Percentiles rank a stretch among this genome's conserved stretches.
These are phyloP conservation scores for Metaphire vulgaris DNA, from an alignment of 1,140 invertebrate species.

Conservation along the genomic window DNA sequence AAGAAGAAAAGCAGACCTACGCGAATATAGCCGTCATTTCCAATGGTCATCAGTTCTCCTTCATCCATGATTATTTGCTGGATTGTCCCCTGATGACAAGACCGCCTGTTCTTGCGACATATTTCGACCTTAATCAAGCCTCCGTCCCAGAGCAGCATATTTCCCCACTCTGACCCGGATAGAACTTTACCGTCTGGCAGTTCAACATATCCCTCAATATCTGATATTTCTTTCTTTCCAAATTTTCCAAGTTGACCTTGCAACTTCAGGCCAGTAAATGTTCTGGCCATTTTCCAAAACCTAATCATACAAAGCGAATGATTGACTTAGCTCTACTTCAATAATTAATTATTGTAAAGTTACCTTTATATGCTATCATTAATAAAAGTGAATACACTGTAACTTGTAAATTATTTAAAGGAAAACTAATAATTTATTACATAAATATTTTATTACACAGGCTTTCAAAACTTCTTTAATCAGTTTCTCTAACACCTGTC, in stretches of 20 bases:
- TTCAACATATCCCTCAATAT: constrained; percentile 72
- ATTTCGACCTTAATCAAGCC: constrained; percentile 66
- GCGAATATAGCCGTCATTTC: constrained; percentile 70
- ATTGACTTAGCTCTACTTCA: too few species aligned
- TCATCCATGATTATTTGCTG: constrained; percentile 63
- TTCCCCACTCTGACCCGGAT: constrained; percentile 74
- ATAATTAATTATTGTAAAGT: too few species aligned
- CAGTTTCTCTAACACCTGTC: too few species aligned
- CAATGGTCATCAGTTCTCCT: constrained; percentile 58
- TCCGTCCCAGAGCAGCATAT: constrained; percentile 79
- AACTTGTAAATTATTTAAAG: not conserved
- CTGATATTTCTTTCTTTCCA: constrained; percentile 81
- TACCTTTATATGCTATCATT: too few species aligned
- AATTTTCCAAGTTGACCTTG: constrained; percentile 77
- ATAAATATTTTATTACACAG: constrained; percentile 4
- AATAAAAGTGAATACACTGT: too few species aligned
- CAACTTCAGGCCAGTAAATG: constrained; percentile 82
- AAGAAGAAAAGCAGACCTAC: constrained; percentile 36
- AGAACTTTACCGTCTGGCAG: constrained; percentile 76
- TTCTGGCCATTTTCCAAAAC: constrained; percentile 84
- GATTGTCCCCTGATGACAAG: constrained; percentile 68
- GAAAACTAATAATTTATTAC: not conserved
- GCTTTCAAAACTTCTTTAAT: too few species aligned
- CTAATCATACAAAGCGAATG: too few species aligned
- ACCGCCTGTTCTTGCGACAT: constrained; percentile 52